phyloP scores from a whole-genome alignment of 2,113 vertebrate genomes.

The Tamias sibiricus region DNA sequence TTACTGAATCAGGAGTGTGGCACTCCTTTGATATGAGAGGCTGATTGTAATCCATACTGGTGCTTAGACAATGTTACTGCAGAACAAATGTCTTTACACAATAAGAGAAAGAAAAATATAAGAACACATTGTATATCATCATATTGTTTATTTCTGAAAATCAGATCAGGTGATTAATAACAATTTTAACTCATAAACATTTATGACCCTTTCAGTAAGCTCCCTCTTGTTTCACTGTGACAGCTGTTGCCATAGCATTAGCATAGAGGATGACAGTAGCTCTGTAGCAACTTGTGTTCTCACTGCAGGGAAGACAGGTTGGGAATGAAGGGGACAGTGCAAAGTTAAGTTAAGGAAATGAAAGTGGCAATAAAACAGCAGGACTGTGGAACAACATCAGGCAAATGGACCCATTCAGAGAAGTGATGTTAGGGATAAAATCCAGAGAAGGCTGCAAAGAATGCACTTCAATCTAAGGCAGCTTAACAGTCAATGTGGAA shows the following conservation, averaged over 20 bases:
- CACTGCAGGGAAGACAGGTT: not conserved
- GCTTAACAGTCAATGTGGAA: not conserved
- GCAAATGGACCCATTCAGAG: not conserved
- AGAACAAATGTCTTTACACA: not conserved
- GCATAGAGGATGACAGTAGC: not conserved
- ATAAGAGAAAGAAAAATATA: not conserved
- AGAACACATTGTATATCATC: not conserved
- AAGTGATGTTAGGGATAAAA: not conserved
- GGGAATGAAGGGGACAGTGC: not conserved
- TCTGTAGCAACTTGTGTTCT: not conserved
- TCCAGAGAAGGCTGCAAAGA: not conserved
- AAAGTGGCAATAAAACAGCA: not conserved
- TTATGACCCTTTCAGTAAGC: not conserved
- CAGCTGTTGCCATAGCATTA: not conserved
- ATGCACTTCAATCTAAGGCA: not conserved
- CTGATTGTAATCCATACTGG: not conserved
- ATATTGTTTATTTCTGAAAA: not conserved
- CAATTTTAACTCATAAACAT: not conserved
- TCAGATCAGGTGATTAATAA: not conserved
- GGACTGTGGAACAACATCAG: not conserved
- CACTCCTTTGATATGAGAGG: not conserved
- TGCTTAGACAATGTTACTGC: not conserved
- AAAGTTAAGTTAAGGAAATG: not conserved
- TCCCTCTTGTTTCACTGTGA: not conserved
- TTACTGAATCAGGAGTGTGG: not conserved